These are phyloP conservation scores for Lycaon pictus DNA, from an alignment of 2,113 vertebrate species.

Conservation along the genomic window DNA sequence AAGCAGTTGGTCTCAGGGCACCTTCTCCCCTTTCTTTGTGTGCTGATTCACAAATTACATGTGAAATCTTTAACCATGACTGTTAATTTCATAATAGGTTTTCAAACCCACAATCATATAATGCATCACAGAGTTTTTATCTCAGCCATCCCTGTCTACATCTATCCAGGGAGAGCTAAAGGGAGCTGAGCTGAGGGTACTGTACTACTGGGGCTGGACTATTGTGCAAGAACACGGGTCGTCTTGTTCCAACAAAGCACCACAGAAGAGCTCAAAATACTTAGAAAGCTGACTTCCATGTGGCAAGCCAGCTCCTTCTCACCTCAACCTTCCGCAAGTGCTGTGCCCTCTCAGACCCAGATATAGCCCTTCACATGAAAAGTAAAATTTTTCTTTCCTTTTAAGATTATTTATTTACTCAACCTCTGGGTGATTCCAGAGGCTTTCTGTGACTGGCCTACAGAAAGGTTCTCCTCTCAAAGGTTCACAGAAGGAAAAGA, in stretches of 20 bases:
- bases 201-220: not conserved
- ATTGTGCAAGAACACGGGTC: not conserved
- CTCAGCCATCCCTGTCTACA: not conserved
- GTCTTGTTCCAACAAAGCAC: not conserved
- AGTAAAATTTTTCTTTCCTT: not conserved
- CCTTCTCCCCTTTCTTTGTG: not conserved
- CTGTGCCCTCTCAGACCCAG: not conserved
- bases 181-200: not conserved
- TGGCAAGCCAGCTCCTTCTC: not conserved
- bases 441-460: not conserved
- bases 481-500: not conserved
- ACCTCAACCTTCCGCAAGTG: not conserved
- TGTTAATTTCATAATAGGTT: not conserved
- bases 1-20: not conserved
- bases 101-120: not conserved
- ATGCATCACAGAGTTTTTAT: not conserved
- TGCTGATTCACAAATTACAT: not conserved
- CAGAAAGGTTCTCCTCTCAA: not conserved
- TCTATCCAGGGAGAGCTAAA: not conserved
- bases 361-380: not conserved
- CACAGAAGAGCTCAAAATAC: constrained; percentile 19
- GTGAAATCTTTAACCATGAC: not conserved
- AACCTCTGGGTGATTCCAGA: not conserved
- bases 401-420: constrained; percentile 16
- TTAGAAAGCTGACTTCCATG: not conserved